phyloP scores from a whole-genome alignment of 2,888 invertebrate genomes.

The Scaeva pyrastri region DNA sequence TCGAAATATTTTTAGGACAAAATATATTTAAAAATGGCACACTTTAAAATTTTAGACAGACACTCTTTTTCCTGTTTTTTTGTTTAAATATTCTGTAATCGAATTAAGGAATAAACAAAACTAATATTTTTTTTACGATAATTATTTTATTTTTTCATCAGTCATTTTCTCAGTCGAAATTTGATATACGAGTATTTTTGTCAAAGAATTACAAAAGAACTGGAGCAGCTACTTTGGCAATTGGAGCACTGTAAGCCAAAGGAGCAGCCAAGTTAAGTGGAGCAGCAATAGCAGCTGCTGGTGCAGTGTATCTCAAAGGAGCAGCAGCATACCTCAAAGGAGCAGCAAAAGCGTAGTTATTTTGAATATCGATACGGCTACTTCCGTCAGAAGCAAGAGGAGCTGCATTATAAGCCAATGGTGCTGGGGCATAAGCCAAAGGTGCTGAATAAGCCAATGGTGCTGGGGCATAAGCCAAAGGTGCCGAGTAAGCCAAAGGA shows the following conservation, averaged over 20 bases:
- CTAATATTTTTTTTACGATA: background rate
- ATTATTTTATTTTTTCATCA: slow-evolving; percentile 31
- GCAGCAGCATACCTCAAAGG: slow-evolving; percentile 82
- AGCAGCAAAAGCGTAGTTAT: slow-evolving; percentile 84
- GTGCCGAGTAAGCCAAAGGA: slow-evolving; percentile 78
- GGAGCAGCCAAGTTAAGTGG: slow-evolving; percentile 81
- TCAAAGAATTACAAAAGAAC: slow-evolving; percentile 45
- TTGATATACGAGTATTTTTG: background rate
- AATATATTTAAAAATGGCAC: too few species aligned
- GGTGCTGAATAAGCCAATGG: slow-evolving; percentile 44
- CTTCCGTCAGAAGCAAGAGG: slow-evolving; percentile 63
- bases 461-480: slow-evolving; percentile 55
- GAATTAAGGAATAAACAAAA: too few species aligned
- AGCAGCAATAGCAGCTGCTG: slow-evolving; percentile 83
- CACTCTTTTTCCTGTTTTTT: too few species aligned
- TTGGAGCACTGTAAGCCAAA: slow-evolving; percentile 76
- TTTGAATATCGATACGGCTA: slow-evolving; percentile 73
- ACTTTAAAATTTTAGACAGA: too few species aligned
- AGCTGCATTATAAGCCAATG: slow-evolving; percentile 62
- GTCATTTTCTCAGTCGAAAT: slow-evolving; percentile 1
- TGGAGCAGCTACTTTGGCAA: slow-evolving; percentile 77
- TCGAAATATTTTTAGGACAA: too few species aligned
- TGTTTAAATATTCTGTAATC: too few species aligned
- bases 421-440: slow-evolving; percentile 51
- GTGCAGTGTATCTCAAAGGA: slow-evolving; percentile 81